Conservation (phyloP, 2,113 vertebrate genomes). For the Felis catus region F.catus_Fca126_mat1.0 CM031416.1:110506501-110507000, state of each 20-base stretch:
- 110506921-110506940: not conserved
- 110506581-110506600: not conserved
- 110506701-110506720: not conserved
- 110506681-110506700: not conserved
- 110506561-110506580: not conserved
- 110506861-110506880: not conserved
- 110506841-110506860: not conserved
- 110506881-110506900: not conserved
- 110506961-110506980: not conserved
- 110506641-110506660: not conserved
- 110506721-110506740: not conserved
- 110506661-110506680: not conserved
- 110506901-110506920: not conserved
- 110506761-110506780: not conserved
- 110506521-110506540: not conserved
- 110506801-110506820: not conserved
- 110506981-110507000: not conserved
- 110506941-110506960: not conserved
- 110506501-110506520: not conserved
- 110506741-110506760: not conserved
- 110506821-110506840: not conserved
- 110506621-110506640: not conserved
- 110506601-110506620: not conserved
- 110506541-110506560: not conserved
- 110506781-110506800: not conserved